Base-by-base conservation (phyloP, 2,888 invertebrate genomes). In the Drosophila nigritarsus region DNA sequence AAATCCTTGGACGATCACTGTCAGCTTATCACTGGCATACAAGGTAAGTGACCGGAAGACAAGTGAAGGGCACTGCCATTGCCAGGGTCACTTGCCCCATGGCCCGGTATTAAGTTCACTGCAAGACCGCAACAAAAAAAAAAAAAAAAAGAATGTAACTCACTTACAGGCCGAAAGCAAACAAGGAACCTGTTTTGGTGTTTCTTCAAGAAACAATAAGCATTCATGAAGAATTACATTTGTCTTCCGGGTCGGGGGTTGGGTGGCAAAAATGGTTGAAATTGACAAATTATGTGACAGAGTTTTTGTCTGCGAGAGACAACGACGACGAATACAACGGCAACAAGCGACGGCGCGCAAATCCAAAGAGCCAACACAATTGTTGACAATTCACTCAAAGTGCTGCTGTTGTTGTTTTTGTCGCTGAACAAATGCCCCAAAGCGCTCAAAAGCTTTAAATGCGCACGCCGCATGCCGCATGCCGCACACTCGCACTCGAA, bases 361-460 rank as follows among this genome's bases (percentile, higher is more conserved):
- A 85, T 85, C 89, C 89, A 69, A 85, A 85, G 84, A 88, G 84
- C 87, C 84, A 89, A 84, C 80, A 87, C 88, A 83, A 87, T 88
- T 87, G 87, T 87, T 87, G 87, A 87, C 87, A 87, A 86, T 88
- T 90, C 87, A 87, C 87, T 87, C 90, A 83, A 88, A 87, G 82
- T 80, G 89, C 74, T 79, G 76, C 40, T 61, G 58, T 11, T 64
- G 51, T 58, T 40, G 54, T 13, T 65, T 73, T 82, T 83, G 85
- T 61, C 77, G 79, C 74, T 90, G 76, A 83, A 89, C 89, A 83
- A 90, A 85, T 87, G 89, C 87, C 87, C 90, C 89, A 90, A 87
- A 91, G 90, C 91, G 83, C 91, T 90, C 89, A 82, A 86, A 81
- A 85, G 86, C 83, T 87, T 91, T 87, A 89, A 82, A 90, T 78